These are phyloP conservation scores for Tachuris rubrigastra DNA, from an alignment of 2,113 vertebrate genomes.

Conservation along the genomic window DNA sequence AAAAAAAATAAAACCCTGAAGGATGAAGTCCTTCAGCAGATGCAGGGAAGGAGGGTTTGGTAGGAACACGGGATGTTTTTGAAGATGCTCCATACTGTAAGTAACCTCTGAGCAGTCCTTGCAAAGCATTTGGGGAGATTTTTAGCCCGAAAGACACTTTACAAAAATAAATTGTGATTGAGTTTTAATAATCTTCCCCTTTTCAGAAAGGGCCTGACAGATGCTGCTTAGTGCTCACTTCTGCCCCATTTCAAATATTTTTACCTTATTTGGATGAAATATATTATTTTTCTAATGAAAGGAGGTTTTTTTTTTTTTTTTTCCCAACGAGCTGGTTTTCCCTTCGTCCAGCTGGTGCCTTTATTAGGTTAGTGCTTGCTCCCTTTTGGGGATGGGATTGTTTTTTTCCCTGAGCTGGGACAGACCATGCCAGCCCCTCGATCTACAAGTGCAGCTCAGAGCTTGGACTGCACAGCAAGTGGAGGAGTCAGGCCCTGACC, in stretches of 20 bases:
- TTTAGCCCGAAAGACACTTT: conserved; percentile 63
- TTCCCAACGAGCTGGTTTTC: conserved; percentile 70
- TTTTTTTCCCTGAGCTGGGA: conserved; percentile 63
- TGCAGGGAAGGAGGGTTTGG: background rate
- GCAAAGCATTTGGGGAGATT: conserved; percentile 21
- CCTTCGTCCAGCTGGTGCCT: conserved; percentile 76
- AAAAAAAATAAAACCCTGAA: background rate
- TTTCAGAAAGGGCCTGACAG: conserved; percentile 76
- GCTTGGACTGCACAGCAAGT: background rate
- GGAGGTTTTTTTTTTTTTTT: conserved; percentile 15
- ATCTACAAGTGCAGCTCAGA: conserved; percentile 23
- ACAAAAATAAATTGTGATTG: conserved; percentile 73
- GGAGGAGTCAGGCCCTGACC: background rate
- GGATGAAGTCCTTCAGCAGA: conserved; percentile 12
- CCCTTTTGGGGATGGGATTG: conserved; percentile 76
- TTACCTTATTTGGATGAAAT: conserved; percentile 88
- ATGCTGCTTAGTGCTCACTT: conserved; percentile 76
- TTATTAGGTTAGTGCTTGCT: conserved; percentile 79
- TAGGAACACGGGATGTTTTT: background rate
- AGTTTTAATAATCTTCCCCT: conserved; percentile 73
- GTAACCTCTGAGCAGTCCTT: background rate
- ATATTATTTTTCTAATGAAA: conserved; percentile 88
- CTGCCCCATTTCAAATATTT: conserved; percentile 85
- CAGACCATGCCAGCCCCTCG: conserved; percentile 58
- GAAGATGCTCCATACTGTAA: background rate